Base-by-base conservation (phyloP, 2,888 invertebrate genomes). In the Dioctria rufipes region DNA sequence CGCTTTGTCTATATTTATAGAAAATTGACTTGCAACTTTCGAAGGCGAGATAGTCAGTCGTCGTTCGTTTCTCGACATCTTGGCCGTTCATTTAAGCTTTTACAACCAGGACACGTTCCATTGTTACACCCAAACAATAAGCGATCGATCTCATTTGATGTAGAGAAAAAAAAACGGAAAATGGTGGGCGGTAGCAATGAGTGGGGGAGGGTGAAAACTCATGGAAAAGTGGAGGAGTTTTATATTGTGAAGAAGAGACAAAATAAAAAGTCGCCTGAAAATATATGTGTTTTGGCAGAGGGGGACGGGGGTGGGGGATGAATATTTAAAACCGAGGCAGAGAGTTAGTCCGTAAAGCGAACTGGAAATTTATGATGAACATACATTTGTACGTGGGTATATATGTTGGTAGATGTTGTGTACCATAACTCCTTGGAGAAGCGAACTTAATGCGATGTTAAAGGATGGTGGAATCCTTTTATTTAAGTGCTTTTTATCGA, bases 111-210 rank as follows among this genome's bases (percentile, higher is more conserved):
- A 71, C 80, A 80, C 46, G 80, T 39, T 80, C 82, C 80, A 80
- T 83, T 83, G 83, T 83, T 83, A 81, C 83, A 83, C 83, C 83
- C 83, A 82, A 81, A 83, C 83, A 83, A 83, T 83, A 83, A 83
- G 69, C 60, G 81, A 82, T 83, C 83, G 82, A 83, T 81, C 80
- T 77, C 63, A 65, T 79, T 82, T 78, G 71, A 78, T 78, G 66
- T 66, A 46, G 61, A 25, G n/a, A 25, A 40, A 9, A 51, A 37
- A n/a, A 58, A 5, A 39, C 43, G 58, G 58, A 58, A 58, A n/a
- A 58, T 6, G 40, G 60, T n/a, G 39, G 25, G 51, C 13, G 40
- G 25, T 9, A 75, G 11, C 40, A 43, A 51, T 39, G 73, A 63
- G 49, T 49, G 69, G 4, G 13, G 25, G 43, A 46, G 77, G 63